A percentile compares a stretch with the other conserved stretches of the same genome.
phyloP scores from a whole-genome alignment of 2,797 vertebrate species.

The Columba guinea region DNA sequence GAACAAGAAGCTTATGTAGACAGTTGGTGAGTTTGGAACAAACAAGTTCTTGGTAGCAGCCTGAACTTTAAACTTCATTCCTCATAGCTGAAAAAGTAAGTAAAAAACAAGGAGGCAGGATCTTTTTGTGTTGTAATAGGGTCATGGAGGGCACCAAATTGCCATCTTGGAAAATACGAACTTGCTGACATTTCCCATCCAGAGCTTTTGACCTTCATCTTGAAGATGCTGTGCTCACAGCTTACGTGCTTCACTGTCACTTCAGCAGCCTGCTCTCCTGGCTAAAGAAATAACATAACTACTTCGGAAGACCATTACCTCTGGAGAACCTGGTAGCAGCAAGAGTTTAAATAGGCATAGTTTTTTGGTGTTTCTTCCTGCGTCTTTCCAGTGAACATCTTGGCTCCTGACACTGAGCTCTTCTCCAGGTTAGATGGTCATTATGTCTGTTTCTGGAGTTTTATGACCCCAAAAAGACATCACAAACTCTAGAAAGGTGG shows the following conservation, averaged over 20 bases:
- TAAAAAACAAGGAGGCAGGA: not conserved
- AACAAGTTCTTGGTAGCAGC: not conserved
- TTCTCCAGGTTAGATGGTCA: not conserved
- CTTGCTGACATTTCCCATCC: not conserved
- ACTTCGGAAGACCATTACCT: not conserved
- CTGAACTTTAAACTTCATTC: constrained; percentile 5
- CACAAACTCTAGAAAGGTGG: not conserved
- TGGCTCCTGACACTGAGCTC: not conserved
- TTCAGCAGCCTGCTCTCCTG: not conserved
- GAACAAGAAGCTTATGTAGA: not conserved
- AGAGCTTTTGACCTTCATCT: not conserved
- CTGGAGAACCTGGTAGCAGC: not conserved
- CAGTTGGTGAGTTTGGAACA: not conserved
- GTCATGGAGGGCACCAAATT: not conserved
- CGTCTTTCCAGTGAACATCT: not conserved
- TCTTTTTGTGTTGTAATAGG: not conserved
- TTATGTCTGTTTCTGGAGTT: not conserved
- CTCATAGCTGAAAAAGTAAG: not conserved
- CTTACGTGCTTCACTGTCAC: not conserved
- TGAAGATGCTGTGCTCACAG: not conserved
- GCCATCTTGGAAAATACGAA: not conserved
- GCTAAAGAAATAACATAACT: not conserved
- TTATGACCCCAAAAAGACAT: not conserved
- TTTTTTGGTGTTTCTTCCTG: not conserved
- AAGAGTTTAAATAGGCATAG: not conserved